A percentile compares a stretch with the other conserved stretches of the same genome.
phyloP scores from a whole-genome alignment of 2,888 invertebrate genomes.

The Platypus cylindrus region DNA sequence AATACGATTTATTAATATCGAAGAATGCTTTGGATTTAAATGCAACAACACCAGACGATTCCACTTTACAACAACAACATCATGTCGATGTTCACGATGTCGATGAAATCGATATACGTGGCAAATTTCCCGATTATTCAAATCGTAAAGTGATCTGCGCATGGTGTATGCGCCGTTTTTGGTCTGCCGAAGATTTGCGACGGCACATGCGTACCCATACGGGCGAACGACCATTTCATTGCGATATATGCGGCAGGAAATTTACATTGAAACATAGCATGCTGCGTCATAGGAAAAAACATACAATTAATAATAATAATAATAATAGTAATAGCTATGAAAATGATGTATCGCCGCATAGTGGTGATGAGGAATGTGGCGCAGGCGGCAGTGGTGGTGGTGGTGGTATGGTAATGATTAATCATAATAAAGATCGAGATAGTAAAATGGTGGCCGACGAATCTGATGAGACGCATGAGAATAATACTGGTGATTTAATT shows the following conservation, averaged over 20 bases:
- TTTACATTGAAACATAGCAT: constrained; percentile 92
- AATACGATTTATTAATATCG: constrained; percentile 69
- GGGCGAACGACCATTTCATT: constrained; percentile 83
- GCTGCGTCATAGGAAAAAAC: constrained; percentile 86
- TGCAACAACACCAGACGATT: constrained; percentile 36
- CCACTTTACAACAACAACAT: constrained; percentile 25
- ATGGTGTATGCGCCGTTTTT: constrained; percentile 85
- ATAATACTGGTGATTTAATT: constrained; percentile 63
- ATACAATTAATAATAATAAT: constrained; percentile 49
- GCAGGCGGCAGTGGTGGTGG: constrained; percentile 1
- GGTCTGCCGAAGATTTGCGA: constrained; percentile 87
- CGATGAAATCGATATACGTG: constrained; percentile 58
- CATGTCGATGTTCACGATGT: constrained; percentile 52
- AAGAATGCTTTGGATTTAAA: constrained; percentile 63
- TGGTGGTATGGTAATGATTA: constrained; percentile 30
- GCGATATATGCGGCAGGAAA: constrained; percentile 74
- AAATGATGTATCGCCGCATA: constrained; percentile 37
- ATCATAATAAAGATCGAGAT: background rate
- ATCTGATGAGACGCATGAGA: constrained; percentile 37
- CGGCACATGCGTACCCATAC: constrained; percentile 91
- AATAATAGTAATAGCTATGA: constrained; percentile 24
- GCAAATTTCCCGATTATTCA: constrained; percentile 76
- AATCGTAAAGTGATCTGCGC: constrained; percentile 84
- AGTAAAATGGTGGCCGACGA: constrained; percentile 23
- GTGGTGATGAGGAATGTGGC: constrained; percentile 34